Evolutionary conservation across 2,113 vertebrate genomes (phyloP).

Genomic region (Nymphicus hollandicus): DNA sequence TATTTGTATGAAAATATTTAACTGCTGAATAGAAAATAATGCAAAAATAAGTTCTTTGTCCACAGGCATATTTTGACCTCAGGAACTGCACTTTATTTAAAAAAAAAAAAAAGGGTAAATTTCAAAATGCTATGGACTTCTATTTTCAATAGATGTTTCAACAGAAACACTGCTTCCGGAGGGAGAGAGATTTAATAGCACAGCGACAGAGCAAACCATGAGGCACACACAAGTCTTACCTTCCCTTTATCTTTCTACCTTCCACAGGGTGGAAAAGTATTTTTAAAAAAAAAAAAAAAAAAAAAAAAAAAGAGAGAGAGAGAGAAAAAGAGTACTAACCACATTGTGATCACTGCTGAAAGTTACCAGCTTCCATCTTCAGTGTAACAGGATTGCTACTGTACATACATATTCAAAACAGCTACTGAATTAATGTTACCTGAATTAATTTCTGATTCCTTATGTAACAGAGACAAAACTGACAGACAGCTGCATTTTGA

Average conservation of each 20-base stretch:
- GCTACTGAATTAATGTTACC: neutral
- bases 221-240: neutral
- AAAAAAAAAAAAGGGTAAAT: neutral
- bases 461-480: neutral
- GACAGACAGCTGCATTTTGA: neutral
- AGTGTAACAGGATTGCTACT: neutral
- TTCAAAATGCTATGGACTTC: neutral
- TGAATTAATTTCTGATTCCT: neutral
- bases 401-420: neutral
- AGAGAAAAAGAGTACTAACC: neutral
- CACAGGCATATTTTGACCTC: neutral
- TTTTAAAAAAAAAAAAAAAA: neutral
- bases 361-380: neutral
- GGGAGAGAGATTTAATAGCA: neutral
- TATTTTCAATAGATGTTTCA: neutral
- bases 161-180: neutral
- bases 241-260: neutral
- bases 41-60: neutral
- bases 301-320: neutral
- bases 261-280: neutral
- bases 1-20: neutral
- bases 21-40: neutral
- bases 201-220: neutral
- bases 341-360: neutral
- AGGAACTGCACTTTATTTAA: neutral